Base-by-base conservation (phyloP, 2,888 invertebrate species). In the Dinocampus coccinellae region DNA sequence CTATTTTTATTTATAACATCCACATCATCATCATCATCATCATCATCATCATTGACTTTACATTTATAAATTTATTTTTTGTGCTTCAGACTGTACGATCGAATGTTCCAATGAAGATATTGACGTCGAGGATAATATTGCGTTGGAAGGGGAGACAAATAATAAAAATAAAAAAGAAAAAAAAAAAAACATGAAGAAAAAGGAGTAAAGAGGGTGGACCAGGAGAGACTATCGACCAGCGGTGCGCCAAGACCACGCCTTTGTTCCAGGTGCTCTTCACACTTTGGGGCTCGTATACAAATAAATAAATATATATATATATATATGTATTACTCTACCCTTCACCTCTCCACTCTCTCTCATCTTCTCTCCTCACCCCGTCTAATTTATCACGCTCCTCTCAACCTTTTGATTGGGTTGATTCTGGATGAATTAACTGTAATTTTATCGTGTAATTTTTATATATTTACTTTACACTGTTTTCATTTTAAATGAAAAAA, bases 211-310 rank as follows among this genome's bases (percentile, higher is more conserved):
- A 62, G 63, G 72, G 62, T 72, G 72, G 72, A 72, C 67, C 72
- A 67, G 53, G 42, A 33, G 58, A 3, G 57, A 68, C 63, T 72
- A 72, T 72, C 72, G 72, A 72, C 72, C 72, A 72, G 58, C 64
- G 66, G 61, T 60, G 66, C 79, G 73, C 78, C 78, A 75, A 79
- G 78, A 83, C 86, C 86, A 86, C 86, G 86, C 86, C 86, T 85
- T 85, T 84, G 82, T 47, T 84, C 85, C 86, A 86, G 86, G 85
- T 86, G 85, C 84, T 47, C 9, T 16, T 1, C 6, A 47, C 81
- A 69, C 70, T n/a, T 7, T 4, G 70, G 69, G 73, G 74, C 71
- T 73, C 24, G 16, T 13, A 33, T 29, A 58, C 16, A 33, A 9
- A 34, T 57, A n/a, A 29, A n/a, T 16, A 26, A 1, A 33, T 20